phyloP scores from a whole-genome alignment of 2,113 vertebrate genomes.

The Eupsittula cactorum region DNA sequence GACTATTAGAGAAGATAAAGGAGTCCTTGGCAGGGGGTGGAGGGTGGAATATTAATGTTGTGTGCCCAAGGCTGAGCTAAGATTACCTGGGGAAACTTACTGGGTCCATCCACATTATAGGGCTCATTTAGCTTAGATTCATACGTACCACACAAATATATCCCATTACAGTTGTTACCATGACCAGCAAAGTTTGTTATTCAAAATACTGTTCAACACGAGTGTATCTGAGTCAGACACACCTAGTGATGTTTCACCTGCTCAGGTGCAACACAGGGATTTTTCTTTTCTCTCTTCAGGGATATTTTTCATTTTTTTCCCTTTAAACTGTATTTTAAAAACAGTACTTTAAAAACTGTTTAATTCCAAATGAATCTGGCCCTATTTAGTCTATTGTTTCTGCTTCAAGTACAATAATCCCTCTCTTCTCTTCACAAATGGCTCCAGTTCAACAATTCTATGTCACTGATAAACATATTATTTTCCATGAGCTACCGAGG shows the following conservation, averaged over 20 bases:
- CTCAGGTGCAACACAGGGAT: neutral
- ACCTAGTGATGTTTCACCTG: neutral
- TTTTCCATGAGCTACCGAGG: neutral
- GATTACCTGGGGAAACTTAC: neutral
- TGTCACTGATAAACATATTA: rapidly evolving
- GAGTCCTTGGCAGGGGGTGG: neutral
- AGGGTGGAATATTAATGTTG: neutral
- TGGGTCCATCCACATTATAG: neutral
- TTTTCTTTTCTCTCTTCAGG: neutral
- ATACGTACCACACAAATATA: neutral
- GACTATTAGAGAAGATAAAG: neutral
- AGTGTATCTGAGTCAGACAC: neutral
- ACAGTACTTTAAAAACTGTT: neutral
- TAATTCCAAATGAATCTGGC: neutral
- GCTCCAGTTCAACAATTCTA: neutral
- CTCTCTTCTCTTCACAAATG: neutral
- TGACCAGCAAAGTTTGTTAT: conserved; percentile 7
- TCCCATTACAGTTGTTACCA: conserved; percentile 7
- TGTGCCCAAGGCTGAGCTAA: neutral
- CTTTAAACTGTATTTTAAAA: neutral
- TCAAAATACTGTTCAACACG: neutral
- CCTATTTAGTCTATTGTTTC: neutral
- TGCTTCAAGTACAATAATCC: neutral
- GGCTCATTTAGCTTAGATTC: neutral
- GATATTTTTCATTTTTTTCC: neutral